Evolutionary conservation across 2,113 vertebrate genomes (phyloP), one percentile per base, ranked within the genome.

Genomic region (Piaya cayana): DNA sequence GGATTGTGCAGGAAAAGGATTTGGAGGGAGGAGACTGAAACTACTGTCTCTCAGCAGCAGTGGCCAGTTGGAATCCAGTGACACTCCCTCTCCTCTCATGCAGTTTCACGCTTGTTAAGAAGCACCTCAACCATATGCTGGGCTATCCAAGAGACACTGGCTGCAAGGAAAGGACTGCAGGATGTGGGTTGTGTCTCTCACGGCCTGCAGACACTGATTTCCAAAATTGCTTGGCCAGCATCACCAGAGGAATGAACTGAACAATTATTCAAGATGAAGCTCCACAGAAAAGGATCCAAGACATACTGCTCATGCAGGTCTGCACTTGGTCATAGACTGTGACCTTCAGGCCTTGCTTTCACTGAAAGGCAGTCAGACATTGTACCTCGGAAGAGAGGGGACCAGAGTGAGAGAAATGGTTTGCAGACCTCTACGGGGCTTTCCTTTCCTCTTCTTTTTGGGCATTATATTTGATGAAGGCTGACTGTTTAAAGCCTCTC

Each of bases 151-250:
- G 63, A 62, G 29, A 30, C 10, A 1, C 22, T 32, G 47, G 47
- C 21, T 71, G 52, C 36, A 63, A 42, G 22, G 62, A 71, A 69
- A 0, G 1, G 20, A 53, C 49, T 23, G 32, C 2, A 0, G 8
- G 25, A 22, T 1, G 0, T n/a, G 37, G 9, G 8, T 14, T 59
- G 9, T 25, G 26, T 45, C 67, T 76, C 63, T 21, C 5, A 8
- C 8, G 25, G 34, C 19, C 80, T 80, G 30, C 43, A 89, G 26
- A 20, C 55, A 52, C 14, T 5, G 4, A 56, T 71, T 82, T 75
- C 47, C 72, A 72, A 76, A 71, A 45, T 15, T 36, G 4, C 19
- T 81, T 34, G 81, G 67, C 17, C 34, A 83, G 39, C 53, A 45
- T 36, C 19, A 9, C 68, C 60, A n/a, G 30, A 86, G 19, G 32